Conservation (phyloP, 1,140 invertebrate genomes). For the Macrosteles quadrilineatus region DNA sequence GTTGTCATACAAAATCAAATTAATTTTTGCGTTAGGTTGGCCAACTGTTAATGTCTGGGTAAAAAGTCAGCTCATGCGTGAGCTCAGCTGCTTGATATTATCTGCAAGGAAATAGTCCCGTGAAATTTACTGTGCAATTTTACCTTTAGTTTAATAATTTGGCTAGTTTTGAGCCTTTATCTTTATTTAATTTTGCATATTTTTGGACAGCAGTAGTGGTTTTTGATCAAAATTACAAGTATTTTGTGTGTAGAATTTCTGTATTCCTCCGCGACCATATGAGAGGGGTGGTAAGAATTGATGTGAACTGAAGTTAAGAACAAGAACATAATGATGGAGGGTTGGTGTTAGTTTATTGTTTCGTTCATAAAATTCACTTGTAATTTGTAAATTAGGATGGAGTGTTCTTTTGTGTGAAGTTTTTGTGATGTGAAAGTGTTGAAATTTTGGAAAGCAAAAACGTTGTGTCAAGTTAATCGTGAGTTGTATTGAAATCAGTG, state of each 20-base stretch:
- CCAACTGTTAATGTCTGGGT: neutral
- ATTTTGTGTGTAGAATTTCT: too few relatives aligned
- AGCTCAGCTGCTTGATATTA: constrained; percentile 17
- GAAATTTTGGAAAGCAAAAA: neutral
- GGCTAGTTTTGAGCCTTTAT: too few relatives aligned
- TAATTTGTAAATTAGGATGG: constrained; percentile 15
- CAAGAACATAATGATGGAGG: constrained; percentile 39
- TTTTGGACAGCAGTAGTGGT: too few relatives aligned
- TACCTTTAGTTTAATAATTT: too few relatives aligned
- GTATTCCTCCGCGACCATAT: constrained; percentile 37
- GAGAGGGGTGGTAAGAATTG: constrained; percentile 10
- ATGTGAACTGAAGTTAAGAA: constrained; percentile 25
- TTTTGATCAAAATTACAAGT: too few relatives aligned
- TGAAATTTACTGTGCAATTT: neutral
- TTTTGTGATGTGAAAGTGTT: constrained; percentile 35
- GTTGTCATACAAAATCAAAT: too few relatives aligned
- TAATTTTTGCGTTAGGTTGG: constrained; percentile 11
- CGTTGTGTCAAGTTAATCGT: constrained; percentile 27
- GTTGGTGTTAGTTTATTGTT: constrained; percentile 35
- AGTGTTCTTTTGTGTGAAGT: constrained; percentile 19
- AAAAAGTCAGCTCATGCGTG: constrained; percentile 9
- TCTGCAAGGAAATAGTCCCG: constrained; percentile 20
- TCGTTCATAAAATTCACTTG: constrained; percentile 27
- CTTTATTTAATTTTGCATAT: too few relatives aligned
- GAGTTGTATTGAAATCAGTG: constrained; percentile 23